A percentile compares a stretch with the other conserved stretches of the same genome.
Conservation (phyloP, 2,888 invertebrate genomes). For the Ametastegia equiseti region DNA sequence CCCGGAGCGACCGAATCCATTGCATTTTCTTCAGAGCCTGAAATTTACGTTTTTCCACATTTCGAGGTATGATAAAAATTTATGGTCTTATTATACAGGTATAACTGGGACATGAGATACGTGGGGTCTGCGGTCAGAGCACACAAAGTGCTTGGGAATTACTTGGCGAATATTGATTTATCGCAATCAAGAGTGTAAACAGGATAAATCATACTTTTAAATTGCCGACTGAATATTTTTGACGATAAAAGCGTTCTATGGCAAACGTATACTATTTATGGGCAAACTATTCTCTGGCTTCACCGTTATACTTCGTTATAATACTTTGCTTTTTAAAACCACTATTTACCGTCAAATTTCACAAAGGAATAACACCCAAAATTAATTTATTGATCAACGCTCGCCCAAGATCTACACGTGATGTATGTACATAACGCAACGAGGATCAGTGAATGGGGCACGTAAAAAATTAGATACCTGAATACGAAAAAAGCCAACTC, state of each 20-base stretch:
- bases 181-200: slow-evolving; percentile 38
- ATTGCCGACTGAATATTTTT: slow-evolving; percentile 39
- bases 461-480: neutral
- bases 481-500: no score
- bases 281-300: neutral
- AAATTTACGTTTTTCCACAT: neutral
- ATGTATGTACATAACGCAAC: neutral
- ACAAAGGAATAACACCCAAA: neutral
- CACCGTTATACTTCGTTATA: neutral
- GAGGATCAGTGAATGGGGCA: neutral
- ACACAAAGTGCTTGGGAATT: neutral
- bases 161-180: slow-evolving; percentile 31
- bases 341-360: slow-evolving; percentile 16
- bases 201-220: slow-evolving; percentile 39
- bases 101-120: neutral
- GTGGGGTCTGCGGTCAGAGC: neutral
- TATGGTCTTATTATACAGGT: neutral
- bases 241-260: slow-evolving; percentile 17
- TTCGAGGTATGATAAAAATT: neutral
- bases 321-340: neutral
- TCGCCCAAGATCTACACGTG: neutral
- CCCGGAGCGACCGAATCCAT: neutral
- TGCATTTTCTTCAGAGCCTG: neutral
- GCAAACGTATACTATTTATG: slow-evolving; percentile 6
- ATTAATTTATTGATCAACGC: slow-evolving; percentile 4